Evolutionary conservation across 2,888 invertebrate species (phyloP).

Genomic region (Drosophila pseudotakahashii): DNA sequence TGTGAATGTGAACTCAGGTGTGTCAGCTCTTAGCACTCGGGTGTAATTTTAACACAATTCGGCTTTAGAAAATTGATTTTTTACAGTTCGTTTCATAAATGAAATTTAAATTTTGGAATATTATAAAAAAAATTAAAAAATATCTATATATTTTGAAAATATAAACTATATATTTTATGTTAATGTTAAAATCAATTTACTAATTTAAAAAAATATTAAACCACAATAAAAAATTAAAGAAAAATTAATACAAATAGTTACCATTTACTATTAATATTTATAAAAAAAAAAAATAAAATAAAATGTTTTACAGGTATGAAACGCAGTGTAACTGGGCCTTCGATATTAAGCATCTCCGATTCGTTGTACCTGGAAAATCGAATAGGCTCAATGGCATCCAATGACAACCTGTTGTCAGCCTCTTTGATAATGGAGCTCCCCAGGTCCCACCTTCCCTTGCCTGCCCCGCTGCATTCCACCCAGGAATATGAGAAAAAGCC

Average conservation of each 20-base stretch:
- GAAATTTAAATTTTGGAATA: too few relatives aligned
- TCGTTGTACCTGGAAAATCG: conserved; percentile 40
- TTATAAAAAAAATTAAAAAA: too few relatives aligned
- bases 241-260: too few relatives aligned
- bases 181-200: too few relatives aligned
- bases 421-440: conserved; percentile 56
- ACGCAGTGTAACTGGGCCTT: conserved; percentile 10
- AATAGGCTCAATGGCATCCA: conserved; percentile 42
- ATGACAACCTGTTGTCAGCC: conserved; percentile 40
- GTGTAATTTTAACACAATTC: conserved; percentile 1
- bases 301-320: neutral
- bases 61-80: conserved; percentile 1
- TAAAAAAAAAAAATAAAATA: neutral
- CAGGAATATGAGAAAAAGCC: conserved; percentile 11
- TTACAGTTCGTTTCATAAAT: conserved; percentile 1
- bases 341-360: conserved; percentile 20
- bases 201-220: neutral
- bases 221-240: too few relatives aligned
- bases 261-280: too few relatives aligned
- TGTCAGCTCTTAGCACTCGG: conserved; percentile 17
- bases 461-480: conserved; percentile 10
- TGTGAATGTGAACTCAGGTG: conserved; percentile 49
- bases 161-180: too few relatives aligned
- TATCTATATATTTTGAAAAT: too few relatives aligned
- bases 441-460: neutral